Base-by-base conservation (phyloP, 1,140 invertebrate species). In the Lethrus apterus region DNA sequence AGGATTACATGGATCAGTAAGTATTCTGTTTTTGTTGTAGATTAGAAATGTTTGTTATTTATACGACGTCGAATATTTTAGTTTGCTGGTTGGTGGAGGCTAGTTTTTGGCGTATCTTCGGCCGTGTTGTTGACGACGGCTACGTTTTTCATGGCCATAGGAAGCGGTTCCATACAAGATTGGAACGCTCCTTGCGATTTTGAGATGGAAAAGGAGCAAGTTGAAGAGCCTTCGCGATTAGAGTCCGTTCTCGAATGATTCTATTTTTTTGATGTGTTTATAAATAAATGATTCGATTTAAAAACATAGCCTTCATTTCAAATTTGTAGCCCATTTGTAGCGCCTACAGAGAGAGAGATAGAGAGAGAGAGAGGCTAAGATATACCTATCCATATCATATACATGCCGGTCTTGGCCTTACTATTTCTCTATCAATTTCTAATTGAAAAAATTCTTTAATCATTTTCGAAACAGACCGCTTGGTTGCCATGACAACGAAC, bases 31-130 rank as follows among this genome's bases (percentile, higher is more conserved):
- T 26, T 7, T 7, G n/a, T 26, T 26, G 5, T 26, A 5, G 5
- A 7, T 26, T 5, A 26, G 5, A 26, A 26, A 26, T 26, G n/a
- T 26, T 26, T 8, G 2, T 26, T 5, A 26, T 26, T 26, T 7
- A n/a, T 34, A 14, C 14, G 18, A 34, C 3, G 9, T 13, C 32
- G 3, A 34, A 15, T 34, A 34, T 34, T 43, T 44, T 43, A 75
- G 74, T 74, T 76, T 55, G 73, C 75, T 8, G 75, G 74, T 11
- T 77, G 74, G 14, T 77, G 75, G 75, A 62, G 74, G 2, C 46
- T 77, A 8, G 72, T 77, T 0, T 77, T 77, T 34, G 75, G 75
- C 0, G 70, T 75, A 1, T 74, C 73, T 0, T 75, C 75, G 0
- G 69, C 72, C 3, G 74, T 76, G 13, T 41, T 77, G 5, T 48